Percentiles rank a stretch among this genome's conserved stretches.
phyloP scores from a whole-genome alignment of 2,888 invertebrate genomes.

The Microchrysa polita region DNA sequence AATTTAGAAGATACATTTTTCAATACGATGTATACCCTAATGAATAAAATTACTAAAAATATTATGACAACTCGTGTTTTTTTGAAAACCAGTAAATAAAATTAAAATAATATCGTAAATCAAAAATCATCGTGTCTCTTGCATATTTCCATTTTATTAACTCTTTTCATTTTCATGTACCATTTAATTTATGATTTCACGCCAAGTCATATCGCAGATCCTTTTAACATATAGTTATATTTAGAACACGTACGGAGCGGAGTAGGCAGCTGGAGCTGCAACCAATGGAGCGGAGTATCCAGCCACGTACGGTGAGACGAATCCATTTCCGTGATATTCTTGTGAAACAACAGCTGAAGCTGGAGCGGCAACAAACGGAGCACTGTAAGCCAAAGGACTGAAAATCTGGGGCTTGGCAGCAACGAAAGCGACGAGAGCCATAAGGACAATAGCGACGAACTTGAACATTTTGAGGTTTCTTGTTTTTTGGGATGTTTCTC shows the following conservation, averaged over 20 bases:
- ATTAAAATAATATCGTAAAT: too few relatives aligned
- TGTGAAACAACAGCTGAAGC: constrained; percentile 69
- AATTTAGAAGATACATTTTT: too few relatives aligned
- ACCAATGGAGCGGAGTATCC: constrained; percentile 65
- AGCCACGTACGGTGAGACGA: constrained; percentile 59
- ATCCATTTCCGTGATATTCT: constrained; percentile 67
- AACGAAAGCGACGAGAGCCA: constrained; percentile 47
- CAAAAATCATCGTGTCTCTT: too few relatives aligned
- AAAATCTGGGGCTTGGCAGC: constrained; percentile 11
- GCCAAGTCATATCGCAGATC: too few relatives aligned
- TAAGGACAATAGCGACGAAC: constrained; percentile 16
- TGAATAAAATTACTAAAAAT: too few relatives aligned
- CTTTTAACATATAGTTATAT: not conserved
- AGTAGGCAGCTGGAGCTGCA: constrained; percentile 57
- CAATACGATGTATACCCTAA: too few relatives aligned
- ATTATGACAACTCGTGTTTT: too few relatives aligned
- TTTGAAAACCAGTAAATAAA: too few relatives aligned
- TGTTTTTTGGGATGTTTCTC: not conserved
- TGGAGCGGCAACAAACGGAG: constrained; percentile 63
- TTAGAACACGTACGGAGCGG: constrained; percentile 55
- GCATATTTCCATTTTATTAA: too few relatives aligned
- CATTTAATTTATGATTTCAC: too few relatives aligned
- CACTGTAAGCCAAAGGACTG: constrained; percentile 59
- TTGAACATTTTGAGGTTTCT: constrained; percentile 30
- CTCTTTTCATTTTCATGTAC: too few relatives aligned